Evolutionary conservation across 2,113 vertebrate genomes (phyloP).

Genomic region (Callocephalon fimbriatum): DNA sequence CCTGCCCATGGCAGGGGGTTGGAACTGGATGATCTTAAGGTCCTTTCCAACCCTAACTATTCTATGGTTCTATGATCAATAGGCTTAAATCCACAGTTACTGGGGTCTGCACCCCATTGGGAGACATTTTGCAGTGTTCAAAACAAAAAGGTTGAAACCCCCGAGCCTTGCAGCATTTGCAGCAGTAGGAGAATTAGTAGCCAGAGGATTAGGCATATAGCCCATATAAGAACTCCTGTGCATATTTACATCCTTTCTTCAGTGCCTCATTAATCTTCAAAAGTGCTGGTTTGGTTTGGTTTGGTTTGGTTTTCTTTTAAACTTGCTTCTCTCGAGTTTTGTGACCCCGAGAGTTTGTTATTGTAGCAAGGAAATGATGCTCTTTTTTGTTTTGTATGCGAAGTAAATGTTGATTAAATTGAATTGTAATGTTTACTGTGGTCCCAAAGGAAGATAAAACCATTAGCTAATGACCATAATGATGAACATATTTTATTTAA

Average conservation of each 20-base stretch:
- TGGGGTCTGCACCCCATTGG: neutral
- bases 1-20: no score
- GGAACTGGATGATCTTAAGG: neutral
- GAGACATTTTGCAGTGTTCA: neutral
- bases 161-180: neutral
- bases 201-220: neutral
- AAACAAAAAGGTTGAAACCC: neutral
- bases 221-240: neutral
- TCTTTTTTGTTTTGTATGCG: constrained; percentile 77
- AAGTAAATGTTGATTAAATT: constrained; percentile 88
- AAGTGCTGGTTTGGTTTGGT: neutral
- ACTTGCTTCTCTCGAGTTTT: constrained; percentile 78
- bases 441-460: constrained; percentile 84
- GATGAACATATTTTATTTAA: constrained; percentile 78
- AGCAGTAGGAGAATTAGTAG: neutral
- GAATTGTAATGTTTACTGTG: constrained; percentile 88
- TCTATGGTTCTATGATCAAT: neutral
- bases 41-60: neutral
- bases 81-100: neutral
- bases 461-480: constrained; percentile 86
- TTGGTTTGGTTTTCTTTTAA: neutral
- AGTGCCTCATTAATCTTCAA: neutral
- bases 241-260: neutral
- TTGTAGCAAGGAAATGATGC: constrained; percentile 77
- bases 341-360: constrained; percentile 69